Percentiles rank a stretch among this genome's conserved stretches.
phyloP scores from a whole-genome alignment of 1,140 invertebrate genomes.

The Battus philenor region DNA sequence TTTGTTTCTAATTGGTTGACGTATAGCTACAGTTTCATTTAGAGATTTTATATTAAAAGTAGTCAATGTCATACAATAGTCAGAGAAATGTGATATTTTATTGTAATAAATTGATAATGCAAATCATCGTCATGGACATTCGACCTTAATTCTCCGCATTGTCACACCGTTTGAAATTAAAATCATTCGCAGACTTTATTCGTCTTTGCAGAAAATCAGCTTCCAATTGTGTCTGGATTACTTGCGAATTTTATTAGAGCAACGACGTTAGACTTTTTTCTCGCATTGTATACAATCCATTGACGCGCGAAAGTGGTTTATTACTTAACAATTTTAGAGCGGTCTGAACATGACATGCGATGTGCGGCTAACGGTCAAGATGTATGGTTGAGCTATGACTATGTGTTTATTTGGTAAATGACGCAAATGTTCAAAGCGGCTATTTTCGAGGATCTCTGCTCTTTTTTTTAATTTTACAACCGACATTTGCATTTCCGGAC shows the following conservation, averaged over 20 bases:
- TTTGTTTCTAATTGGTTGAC: too few species aligned
- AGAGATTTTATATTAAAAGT: too few species aligned
- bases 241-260: conserved; percentile 57
- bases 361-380: conserved; percentile 6
- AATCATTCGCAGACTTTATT: conserved; percentile 21
- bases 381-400: conserved; percentile 8
- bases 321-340: neutral
- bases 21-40: too few species aligned
- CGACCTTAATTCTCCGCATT: conserved; percentile 39
- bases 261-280: too few species aligned
- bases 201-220: conserved; percentile 44
- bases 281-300: conserved; percentile 4
- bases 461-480: too few species aligned
- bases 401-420: too few species aligned
- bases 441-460: too few species aligned
- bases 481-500: too few species aligned
- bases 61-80: too few species aligned
- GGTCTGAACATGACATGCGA: neutral
- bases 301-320: conserved; percentile 1
- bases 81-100: too few species aligned
- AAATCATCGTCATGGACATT: conserved; percentile 22
- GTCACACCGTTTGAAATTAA: conserved; percentile 26
- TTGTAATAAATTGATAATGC: too few species aligned
- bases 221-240: conserved; percentile 51
- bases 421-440: too few species aligned